Base-by-base conservation (phyloP, 2,888 invertebrate genomes). In the Nomada fabriciana region DNA sequence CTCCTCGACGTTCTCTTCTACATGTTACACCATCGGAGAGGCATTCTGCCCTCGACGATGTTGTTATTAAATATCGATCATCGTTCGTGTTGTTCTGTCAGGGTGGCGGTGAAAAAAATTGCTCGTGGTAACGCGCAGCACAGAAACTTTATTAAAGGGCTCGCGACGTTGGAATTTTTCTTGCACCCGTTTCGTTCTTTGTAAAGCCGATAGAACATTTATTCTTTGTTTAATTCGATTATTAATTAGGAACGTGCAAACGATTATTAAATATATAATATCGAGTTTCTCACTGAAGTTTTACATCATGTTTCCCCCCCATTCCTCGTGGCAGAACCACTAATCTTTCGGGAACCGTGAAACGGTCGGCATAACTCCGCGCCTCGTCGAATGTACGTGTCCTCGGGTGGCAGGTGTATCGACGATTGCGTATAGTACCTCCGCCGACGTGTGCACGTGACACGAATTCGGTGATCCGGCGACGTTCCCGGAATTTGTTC, bases 321-420 rank as follows among this genome's bases (percentile, higher is more conserved):
- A 68, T 61, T 50, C 60, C 57, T 25, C n/a, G 52, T 65, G 64
- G 65, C 18, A 63, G 20, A 50, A 57, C 25, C 43, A 52, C 23
- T 61, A 52, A 67, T 83, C 53, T 43, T 2, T 20, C 29, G 10
- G 29, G 42, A 23, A 53, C 36, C 23, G 43, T 47, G 75, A 15
- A 52, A 60, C 42, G 23, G 7, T 42, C 53, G 50, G 42, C 53
- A 29, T 43, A 60, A 29, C 53, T 75, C 47, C 36, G 50, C 67
- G 77, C 76, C 77, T 80, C 78, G 78, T 7, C 36, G 36, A 85
- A 86, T 68, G 84, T 80, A 83, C 85, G 80, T 79, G 76, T 72
- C 67, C 77, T 20, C 50, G 15, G 81, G 87, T 75, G 86, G 89
- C 91, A 91, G 91, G 90, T 91, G 90, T 90, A 91, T 84, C 84